Evolutionary conservation across 2,888 invertebrate genomes (phyloP), one percentile per base, ranked within the genome.

Genomic region (Acrocyrtus sp.): DNA sequence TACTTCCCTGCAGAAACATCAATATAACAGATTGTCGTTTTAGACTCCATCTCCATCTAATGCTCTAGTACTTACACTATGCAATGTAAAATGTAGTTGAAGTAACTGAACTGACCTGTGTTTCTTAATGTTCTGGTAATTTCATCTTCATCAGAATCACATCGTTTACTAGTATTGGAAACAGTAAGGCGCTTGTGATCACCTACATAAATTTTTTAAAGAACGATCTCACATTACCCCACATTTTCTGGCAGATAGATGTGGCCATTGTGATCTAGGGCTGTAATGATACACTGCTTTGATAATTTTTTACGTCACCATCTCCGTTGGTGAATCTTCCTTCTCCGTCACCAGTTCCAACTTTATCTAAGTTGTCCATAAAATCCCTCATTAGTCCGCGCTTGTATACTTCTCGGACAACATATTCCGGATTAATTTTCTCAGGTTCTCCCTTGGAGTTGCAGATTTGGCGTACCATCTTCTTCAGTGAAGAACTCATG

Each of bases 361-460:
- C 17, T 60, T 53, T 48, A 15, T 69, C 58, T 22, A 77, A 48
- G 29, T 56, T 54, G 15, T 72, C 57, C 57, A 78, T 39, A 6
- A 78, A 63, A 1, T 34, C 53, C 45, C 63, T 70, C 50, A 74
- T 72, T 6, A 72, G 17, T 15, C 78, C 78, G 29, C 57, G 58
- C 29, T 60, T 75, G 53, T 78, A 78, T 15, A 78, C 62, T 48
- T 74, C 60, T 43, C 69, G 34, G 4, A 78, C 54, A 24, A 78
- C 73, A 47, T 75, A 72, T 3, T 77, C 75, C 1, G 75, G 75
- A 24, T 63, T 69, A 10, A 74, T 43, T 3, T 63, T 56, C 10
- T 48, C 21, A 2, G 58, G 5, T 29, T 54, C 62, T 3, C 57
- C 75, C 41, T 58, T 54, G 17, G 57, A 43, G 19, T 57, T 43